phyloP scores from a whole-genome alignment of 1,140 invertebrate species.

The Hyphantria cunea region DNA sequence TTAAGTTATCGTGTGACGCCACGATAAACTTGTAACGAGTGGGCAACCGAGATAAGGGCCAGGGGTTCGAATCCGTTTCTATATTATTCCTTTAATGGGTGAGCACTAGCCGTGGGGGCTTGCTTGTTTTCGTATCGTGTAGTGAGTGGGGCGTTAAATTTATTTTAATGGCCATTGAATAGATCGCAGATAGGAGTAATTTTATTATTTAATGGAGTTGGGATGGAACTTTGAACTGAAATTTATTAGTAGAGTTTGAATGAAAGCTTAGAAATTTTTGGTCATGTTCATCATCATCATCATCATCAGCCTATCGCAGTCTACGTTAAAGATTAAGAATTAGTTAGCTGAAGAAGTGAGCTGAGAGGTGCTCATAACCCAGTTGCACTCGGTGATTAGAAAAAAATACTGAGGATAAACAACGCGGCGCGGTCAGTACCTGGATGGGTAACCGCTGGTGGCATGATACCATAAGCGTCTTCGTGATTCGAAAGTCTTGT shows the following conservation, averaged over 20 bases:
- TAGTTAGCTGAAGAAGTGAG: too few relatives aligned
- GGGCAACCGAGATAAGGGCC: constrained; percentile 25
- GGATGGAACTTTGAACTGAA: neutral
- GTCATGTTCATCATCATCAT: too few relatives aligned
- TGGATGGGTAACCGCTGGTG: too few relatives aligned
- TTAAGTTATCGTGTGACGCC: constrained; percentile 15
- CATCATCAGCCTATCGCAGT: too few relatives aligned
- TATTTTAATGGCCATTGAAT: constrained; percentile 13
- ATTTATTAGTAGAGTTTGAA: neutral
- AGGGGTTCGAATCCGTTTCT: constrained; percentile 20
- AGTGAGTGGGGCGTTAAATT: neutral
- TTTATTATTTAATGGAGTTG: neutral
- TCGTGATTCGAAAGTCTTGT: too few relatives aligned
- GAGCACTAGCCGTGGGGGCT: neutral
- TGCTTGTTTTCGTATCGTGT: constrained; percentile 12
- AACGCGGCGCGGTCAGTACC: too few relatives aligned
- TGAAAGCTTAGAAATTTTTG: too few relatives aligned
- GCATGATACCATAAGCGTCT: too few relatives aligned
- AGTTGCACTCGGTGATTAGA: too few relatives aligned
- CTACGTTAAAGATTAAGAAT: too few relatives aligned
- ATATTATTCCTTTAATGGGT: constrained; percentile 27
- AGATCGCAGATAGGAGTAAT: neutral
- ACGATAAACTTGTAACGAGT: constrained; percentile 24
- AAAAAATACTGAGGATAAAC: too few relatives aligned
- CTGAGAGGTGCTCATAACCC: too few relatives aligned